phyloP scores from a whole-genome alignment of 1,140 invertebrate species.

The Schmidtea mediterranea region DNA sequence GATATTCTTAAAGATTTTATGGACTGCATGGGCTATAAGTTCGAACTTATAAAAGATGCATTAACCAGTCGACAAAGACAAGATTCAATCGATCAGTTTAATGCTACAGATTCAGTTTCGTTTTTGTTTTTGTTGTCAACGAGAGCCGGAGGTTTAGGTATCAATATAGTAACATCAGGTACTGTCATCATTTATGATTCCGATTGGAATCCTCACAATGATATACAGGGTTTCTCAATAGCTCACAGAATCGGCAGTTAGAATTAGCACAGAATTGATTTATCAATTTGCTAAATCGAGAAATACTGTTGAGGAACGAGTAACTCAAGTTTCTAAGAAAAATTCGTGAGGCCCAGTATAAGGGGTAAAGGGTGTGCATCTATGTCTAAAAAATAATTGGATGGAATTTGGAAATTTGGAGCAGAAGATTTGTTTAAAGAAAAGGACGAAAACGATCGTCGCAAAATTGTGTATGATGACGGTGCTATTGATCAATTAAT shows the following conservation, averaged over 20 bases:
- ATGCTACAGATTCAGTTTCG: conserved; percentile 51
- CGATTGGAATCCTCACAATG: conserved; percentile 99
- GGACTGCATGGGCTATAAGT: conserved; percentile 87
- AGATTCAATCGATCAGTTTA: conserved; percentile 85
- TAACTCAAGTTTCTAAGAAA: conserved; percentile 79
- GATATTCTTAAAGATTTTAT: conserved; percentile 94
- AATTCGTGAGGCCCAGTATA: conserved; percentile 84
- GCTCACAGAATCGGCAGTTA: conserved; percentile 96
- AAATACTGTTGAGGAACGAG: conserved; percentile 89
- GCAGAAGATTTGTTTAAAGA: conserved; percentile 94
- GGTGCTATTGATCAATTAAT: conserved; percentile 67
- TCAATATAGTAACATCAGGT: conserved; percentile 93
- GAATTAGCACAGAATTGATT: conserved; percentile 86
- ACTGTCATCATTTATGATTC: conserved; percentile 99
- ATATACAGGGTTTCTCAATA: conserved; percentile 90
- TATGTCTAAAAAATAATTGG: conserved; percentile 93
- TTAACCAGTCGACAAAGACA: conserved; percentile 78
- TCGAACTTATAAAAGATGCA: conserved; percentile 90
- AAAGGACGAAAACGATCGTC: conserved; percentile 18
- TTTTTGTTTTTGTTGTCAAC: conserved; percentile 92
- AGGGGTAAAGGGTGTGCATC: conserved; percentile 32
- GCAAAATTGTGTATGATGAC: conserved; percentile 78
- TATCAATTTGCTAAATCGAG: conserved; percentile 98
- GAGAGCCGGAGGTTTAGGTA: conserved; percentile 83
- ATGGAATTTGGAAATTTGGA: conserved; percentile 92